Evolutionary conservation across 2,113 vertebrate species (phyloP).

Genomic region (Natator depressus): DNA sequence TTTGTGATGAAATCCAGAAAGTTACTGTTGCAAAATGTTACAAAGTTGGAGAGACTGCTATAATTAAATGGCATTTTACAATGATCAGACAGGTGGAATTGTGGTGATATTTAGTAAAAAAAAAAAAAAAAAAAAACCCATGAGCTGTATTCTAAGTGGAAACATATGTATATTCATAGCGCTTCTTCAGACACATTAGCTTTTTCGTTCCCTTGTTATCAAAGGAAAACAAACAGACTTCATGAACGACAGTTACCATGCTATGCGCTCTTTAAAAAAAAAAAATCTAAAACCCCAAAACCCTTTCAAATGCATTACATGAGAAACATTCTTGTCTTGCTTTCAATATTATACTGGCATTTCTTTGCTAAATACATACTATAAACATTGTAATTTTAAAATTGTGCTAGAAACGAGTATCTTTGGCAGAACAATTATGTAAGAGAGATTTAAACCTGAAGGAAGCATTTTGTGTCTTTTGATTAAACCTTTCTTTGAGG

Average conservation of each 20-base stretch:
- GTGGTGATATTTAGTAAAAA: neutral
- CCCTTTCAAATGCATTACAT: neutral
- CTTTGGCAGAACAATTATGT: neutral
- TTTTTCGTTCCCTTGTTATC: neutral
- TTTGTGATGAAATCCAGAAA: neutral
- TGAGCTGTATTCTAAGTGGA: neutral
- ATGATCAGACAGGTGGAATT: neutral
- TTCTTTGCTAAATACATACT: neutral
- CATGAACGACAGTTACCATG: neutral
- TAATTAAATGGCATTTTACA: neutral
- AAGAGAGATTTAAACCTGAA: slow-evolving; percentile 15
- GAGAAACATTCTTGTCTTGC: neutral
- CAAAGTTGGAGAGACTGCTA: neutral
- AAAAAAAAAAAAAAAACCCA: neutral
- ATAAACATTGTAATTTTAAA: neutral
- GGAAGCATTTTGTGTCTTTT: slow-evolving; percentile 50
- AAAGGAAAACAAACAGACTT: neutral
- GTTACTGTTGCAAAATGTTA: neutral
- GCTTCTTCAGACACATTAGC: neutral
- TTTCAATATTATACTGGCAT: neutral
- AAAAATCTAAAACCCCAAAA: neutral
- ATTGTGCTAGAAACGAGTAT: neutral
- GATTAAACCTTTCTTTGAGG: slow-evolving; percentile 35
- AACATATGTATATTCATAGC: neutral
- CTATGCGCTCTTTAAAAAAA: neutral